These are phyloP conservation scores for Ommatoiulus sabulosus DNA, from an alignment of 2,888 invertebrate genomes.

Conservation along the genomic window DNA sequence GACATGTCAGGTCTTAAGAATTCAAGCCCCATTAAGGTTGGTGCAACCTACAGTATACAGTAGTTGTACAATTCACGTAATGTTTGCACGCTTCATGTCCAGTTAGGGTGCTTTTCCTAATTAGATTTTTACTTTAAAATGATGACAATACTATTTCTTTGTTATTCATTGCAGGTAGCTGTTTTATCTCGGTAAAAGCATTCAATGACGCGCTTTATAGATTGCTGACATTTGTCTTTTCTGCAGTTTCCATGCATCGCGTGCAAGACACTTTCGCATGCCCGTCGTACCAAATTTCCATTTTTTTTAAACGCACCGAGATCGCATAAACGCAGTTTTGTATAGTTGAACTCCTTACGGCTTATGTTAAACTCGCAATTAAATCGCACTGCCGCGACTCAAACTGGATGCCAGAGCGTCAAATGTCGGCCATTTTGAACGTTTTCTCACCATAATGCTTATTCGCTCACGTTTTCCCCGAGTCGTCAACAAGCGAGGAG, in stretches of 20 bases:
- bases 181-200: too few relatives aligned
- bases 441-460: not conserved
- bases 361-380: not conserved
- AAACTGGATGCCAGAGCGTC: not conserved
- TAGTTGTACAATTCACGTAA: too few relatives aligned
- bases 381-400: not conserved
- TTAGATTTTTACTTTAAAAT: too few relatives aligned
- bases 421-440: not conserved
- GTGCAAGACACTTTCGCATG: not conserved
- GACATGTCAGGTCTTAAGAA: too few relatives aligned
- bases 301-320: not conserved
- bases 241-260: not conserved
- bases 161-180: too few relatives aligned
- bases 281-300: not conserved
- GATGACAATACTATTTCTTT: too few relatives aligned
- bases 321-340: not conserved
- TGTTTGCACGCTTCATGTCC: too few relatives aligned
- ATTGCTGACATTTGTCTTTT: not conserved
- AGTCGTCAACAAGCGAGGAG: conserved; percentile 27
- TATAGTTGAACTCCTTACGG: not conserved
- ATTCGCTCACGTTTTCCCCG: not conserved
- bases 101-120: too few relatives aligned
- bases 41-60: too few relatives aligned
- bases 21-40: too few relatives aligned
- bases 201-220: not conserved